Evolutionary conservation across 1,140 invertebrate genomes (phyloP).

Genomic region (Dryas iulia): DNA sequence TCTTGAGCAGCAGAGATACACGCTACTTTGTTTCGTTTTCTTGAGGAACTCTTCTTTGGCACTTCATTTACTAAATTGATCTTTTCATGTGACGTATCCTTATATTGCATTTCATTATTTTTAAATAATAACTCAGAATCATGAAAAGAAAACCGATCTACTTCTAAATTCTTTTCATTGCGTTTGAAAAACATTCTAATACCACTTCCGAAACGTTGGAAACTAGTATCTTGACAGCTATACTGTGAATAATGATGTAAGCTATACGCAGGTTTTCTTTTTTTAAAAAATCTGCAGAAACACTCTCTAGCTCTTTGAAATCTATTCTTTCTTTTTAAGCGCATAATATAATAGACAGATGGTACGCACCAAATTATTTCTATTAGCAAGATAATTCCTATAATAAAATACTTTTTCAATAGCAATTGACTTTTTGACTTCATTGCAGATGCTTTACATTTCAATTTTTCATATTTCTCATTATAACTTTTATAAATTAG

Average conservation of each 20-base stretch:
- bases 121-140: not conserved
- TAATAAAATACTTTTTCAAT: slow-evolving; percentile 51
- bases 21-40: not conserved
- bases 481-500: slow-evolving; percentile 26
- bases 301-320: slow-evolving; percentile 7
- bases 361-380: slow-evolving; percentile 66
- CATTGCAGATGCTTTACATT: slow-evolving; percentile 21
- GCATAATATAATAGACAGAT: slow-evolving; percentile 37
- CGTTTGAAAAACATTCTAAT: slow-evolving; percentile 31
- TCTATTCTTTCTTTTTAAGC: slow-evolving; percentile 21
- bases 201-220: not conserved
- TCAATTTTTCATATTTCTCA: slow-evolving; percentile 18
- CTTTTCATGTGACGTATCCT: not conserved
- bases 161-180: slow-evolving; percentile 24
- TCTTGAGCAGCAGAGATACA: not conserved
- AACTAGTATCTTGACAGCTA: not conserved
- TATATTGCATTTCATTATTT: not conserved
- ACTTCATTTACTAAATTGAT: slow-evolving; percentile 26
- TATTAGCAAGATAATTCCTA: slow-evolving; percentile 51
- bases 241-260: not conserved
- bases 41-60: not conserved
- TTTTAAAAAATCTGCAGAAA: slow-evolving; percentile 20
- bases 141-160: slow-evolving; percentile 29
- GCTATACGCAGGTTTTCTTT: slow-evolving; percentile 6
- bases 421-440: slow-evolving; percentile 30